Evolutionary conservation across 1,140 invertebrate genomes (phyloP).

Genomic region (Heliothis subflexa): DNA sequence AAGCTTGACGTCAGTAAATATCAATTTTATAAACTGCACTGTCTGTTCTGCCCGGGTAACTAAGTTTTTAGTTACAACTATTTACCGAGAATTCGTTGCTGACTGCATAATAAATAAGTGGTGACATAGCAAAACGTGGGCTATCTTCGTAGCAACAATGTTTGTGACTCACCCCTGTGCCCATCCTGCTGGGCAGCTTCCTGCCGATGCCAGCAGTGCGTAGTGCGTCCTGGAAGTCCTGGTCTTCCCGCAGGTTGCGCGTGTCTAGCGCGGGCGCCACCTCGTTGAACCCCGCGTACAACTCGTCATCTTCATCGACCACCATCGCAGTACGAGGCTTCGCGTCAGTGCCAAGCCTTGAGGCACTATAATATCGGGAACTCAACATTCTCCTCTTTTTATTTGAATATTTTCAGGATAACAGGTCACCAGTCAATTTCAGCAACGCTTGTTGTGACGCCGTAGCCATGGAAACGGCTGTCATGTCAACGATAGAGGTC

Average conservation of each 20-base stretch:
- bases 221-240: slow-evolving; percentile 78
- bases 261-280: slow-evolving; percentile 82
- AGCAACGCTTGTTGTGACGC: slow-evolving; percentile 78
- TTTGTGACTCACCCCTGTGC: slow-evolving; percentile 67
- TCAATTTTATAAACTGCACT: too few relatives aligned
- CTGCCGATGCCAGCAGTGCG: slow-evolving; percentile 78
- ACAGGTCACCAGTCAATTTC: background rate
- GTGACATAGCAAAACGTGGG: background rate
- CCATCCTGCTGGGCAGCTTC: slow-evolving; percentile 73
- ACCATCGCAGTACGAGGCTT: slow-evolving; percentile 71
- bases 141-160: background rate
- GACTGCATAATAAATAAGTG: too few relatives aligned
- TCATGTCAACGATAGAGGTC: slow-evolving; percentile 11
- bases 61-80: too few relatives aligned
- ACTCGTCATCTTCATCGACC: slow-evolving; percentile 79
- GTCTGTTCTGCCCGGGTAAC: too few relatives aligned
- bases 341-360: slow-evolving; percentile 66
- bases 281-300: slow-evolving; percentile 82
- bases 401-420: background rate
- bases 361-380: slow-evolving; percentile 69
- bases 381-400: slow-evolving; percentile 66
- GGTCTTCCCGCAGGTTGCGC: slow-evolving; percentile 75
- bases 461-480: slow-evolving; percentile 69
- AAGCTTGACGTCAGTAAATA: too few relatives aligned
- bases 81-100: too few relatives aligned